phyloP scores from a whole-genome alignment of 2,888 invertebrate genomes.

The Polymixis lichenea region DNA sequence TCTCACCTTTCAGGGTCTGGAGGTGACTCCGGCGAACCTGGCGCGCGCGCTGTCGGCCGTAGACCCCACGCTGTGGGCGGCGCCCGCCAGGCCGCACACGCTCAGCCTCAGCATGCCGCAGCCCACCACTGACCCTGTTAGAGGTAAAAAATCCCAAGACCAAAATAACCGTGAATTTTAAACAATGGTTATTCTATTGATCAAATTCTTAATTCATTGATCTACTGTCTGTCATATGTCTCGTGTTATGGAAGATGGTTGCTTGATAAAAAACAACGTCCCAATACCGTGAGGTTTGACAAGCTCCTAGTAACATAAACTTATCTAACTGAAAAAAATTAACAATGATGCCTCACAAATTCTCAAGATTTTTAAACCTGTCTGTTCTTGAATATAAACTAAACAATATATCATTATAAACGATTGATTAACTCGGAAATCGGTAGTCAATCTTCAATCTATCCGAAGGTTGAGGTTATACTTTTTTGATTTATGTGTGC shows the following conservation, averaged over 20 bases:
- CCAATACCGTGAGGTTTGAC: neutral
- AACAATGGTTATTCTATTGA: neutral
- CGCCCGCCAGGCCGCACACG: conserved; percentile 92
- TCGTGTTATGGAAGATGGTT: neutral
- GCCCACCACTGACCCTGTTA: conserved; percentile 80
- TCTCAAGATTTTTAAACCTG: neutral
- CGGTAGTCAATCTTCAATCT: neutral
- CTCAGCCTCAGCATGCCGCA: conserved; percentile 93
- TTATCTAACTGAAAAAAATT: neutral
- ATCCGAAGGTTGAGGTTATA: too few species aligned
- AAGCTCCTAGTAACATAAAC: neutral
- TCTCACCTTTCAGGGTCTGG: conserved; percentile 85
- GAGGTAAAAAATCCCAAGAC: conserved; percentile 70
- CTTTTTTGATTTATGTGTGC: neutral
- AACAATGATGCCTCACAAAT: neutral
- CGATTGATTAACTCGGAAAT: neutral
- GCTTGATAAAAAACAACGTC: neutral
- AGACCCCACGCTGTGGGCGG: conserved; percentile 92
- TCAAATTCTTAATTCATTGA: neutral
- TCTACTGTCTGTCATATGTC: too few species aligned
- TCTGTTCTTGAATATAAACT: neutral
- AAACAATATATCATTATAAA: neutral
- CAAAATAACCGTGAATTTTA: neutral
- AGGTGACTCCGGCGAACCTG: conserved; percentile 91
- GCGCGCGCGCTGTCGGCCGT: conserved; percentile 92